phyloP scores from a whole-genome alignment of 2,797 vertebrate genomes.

The Octomys mimax region DNA sequence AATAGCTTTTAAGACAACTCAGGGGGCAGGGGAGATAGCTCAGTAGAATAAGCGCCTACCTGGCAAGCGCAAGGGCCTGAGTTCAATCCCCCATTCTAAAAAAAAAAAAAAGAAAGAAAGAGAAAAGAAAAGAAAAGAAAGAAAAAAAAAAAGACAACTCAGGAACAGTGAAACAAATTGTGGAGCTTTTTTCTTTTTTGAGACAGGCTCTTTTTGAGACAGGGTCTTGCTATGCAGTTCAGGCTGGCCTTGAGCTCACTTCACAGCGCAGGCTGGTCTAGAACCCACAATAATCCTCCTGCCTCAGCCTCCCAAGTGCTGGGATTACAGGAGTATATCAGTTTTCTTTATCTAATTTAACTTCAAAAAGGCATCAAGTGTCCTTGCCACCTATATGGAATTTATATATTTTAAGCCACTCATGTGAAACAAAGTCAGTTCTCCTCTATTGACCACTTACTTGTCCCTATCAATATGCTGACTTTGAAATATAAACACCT shows the following conservation, averaged over 20 bases:
- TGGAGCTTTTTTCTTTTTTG: background rate
- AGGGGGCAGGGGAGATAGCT: background rate
- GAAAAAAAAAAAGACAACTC: background rate
- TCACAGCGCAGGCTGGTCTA: too few relatives aligned
- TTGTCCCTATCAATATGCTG: background rate
- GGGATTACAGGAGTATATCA: too few relatives aligned
- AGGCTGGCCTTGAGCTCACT: too few relatives aligned
- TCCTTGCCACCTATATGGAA: conserved; percentile 16
- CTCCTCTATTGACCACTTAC: background rate
- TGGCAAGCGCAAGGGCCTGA: too few relatives aligned
- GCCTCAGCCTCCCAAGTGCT: too few relatives aligned
- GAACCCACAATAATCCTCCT: too few relatives aligned
- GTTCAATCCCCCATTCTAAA: too few relatives aligned
- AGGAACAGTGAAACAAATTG: conserved; percentile 22
- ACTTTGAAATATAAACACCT: background rate
- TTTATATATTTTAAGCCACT: background rate
- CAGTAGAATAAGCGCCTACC: too few relatives aligned
- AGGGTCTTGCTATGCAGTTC: too few relatives aligned
- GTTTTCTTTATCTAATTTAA: conserved; percentile 50
- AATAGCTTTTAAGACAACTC: conserved; percentile 44
- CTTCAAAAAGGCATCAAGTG: conserved; percentile 19
- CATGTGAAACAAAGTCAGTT: background rate
- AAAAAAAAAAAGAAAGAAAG: background rate
- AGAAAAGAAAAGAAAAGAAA: background rate
- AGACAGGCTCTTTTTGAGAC: too few relatives aligned